These are phyloP conservation scores for Lutraria lutraria DNA, from an alignment of 2,888 invertebrate genomes.

Conservation along the genomic window DNA sequence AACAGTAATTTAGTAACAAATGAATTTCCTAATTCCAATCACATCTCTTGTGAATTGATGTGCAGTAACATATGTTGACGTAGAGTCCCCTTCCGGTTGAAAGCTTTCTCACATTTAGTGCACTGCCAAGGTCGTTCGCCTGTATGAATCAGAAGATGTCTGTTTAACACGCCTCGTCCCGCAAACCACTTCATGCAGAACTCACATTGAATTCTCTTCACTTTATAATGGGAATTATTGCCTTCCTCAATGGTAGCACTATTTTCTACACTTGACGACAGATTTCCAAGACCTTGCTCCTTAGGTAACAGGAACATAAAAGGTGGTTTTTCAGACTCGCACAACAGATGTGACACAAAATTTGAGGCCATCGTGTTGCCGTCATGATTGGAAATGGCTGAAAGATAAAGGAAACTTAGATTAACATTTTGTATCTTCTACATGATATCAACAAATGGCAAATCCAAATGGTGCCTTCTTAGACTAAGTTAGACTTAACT, in stretches of 20 bases:
- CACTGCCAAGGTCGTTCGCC: conserved; percentile 53
- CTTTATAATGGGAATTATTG: neutral
- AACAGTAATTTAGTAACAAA: neutral
- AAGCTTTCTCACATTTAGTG: conserved; percentile 38
- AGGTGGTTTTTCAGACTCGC: neutral
- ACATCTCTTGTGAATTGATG: neutral
- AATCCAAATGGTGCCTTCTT: no score
- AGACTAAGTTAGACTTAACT: no score
- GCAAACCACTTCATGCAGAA: conserved; percentile 45
- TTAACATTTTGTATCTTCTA: no score
- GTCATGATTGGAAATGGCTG: neutral
- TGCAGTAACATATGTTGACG: conserved; percentile 38
- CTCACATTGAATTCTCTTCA: conserved; percentile 45
- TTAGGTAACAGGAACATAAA: no score
- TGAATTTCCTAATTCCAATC: neutral
- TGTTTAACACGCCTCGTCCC: conserved; percentile 30
- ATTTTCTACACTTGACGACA: neutral
- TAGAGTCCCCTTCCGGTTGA: conserved; percentile 34
- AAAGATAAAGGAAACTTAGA: neutral
- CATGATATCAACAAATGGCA: no score
- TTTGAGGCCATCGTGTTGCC: neutral
- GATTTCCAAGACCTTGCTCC: neutral
- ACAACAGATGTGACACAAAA: neutral
- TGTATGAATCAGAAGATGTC: conserved; percentile 54
- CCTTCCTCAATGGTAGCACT: neutral